Percentiles rank a stretch among this genome's conserved stretches.
These are phyloP conservation scores for Endotricha flammealis DNA, from an alignment of 2,888 invertebrate genomes.

Conservation along the genomic window DNA sequence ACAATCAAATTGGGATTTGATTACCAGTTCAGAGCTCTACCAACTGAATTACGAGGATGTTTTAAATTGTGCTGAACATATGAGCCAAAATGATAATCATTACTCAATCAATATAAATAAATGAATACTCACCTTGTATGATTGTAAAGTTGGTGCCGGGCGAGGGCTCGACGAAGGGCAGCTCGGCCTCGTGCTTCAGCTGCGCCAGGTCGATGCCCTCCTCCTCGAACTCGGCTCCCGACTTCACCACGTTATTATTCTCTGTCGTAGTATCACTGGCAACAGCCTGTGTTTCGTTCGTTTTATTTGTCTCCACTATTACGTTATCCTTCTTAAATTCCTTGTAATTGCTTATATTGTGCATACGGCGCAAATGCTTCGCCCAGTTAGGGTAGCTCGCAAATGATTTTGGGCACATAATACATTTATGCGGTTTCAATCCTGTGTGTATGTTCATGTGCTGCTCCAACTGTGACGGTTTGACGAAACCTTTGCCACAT, in stretches of 20 bases:
- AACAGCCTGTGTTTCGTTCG: background rate
- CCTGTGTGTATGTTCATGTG: constrained; percentile 79
- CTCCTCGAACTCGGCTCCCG: constrained; percentile 27
- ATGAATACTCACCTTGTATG: background rate
- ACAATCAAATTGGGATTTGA: too few species aligned
- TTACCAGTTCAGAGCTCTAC: too few species aligned
- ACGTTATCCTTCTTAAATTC: constrained; percentile 2
- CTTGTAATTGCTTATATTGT: constrained; percentile 34
- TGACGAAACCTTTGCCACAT: constrained; percentile 70
- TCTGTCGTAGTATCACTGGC: background rate
- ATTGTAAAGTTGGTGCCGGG: background rate
- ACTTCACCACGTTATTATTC: constrained; percentile 9
- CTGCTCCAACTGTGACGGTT: constrained; percentile 48
- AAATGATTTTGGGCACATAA: constrained; percentile 74
- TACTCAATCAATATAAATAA: too few species aligned
- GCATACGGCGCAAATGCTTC: constrained; percentile 70
- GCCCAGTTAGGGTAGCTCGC: constrained; percentile 77
- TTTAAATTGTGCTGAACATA: too few species aligned
- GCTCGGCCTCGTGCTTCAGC: constrained; percentile 34
- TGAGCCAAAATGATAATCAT: too few species aligned
- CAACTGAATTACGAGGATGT: too few species aligned
- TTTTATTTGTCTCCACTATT: background rate
- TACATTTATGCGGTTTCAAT: constrained; percentile 73
- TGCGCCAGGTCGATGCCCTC: constrained; percentile 33
- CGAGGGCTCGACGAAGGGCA: background rate